Conservation (phyloP, 2,113 vertebrate genomes). For the Numida meleagris region DNA sequence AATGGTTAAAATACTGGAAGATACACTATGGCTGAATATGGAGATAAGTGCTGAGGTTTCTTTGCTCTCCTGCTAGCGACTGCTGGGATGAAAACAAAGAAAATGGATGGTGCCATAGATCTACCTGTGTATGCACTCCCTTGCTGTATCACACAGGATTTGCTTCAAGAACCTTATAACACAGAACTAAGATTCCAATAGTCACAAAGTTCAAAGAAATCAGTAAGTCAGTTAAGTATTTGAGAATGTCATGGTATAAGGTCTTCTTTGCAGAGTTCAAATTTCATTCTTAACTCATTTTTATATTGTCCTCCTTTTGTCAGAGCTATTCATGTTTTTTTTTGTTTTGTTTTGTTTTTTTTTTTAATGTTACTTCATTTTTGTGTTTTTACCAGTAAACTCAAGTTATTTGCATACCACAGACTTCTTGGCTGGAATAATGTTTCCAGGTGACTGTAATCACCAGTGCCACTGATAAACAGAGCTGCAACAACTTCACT, state of each 20-base stretch:
- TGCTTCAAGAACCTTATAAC: not conserved
- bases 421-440: not conserved
- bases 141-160: not conserved
- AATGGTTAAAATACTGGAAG: not conserved
- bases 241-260: not conserved
- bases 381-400: not conserved
- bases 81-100: not conserved
- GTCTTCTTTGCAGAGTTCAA: not conserved
- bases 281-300: not conserved
- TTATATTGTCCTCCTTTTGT: not conserved
- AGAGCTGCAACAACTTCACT: not conserved
- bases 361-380: not conserved
- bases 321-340: not conserved
- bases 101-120: not conserved
- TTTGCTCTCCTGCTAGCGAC: not conserved
- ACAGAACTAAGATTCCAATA: not conserved
- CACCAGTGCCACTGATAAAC: not conserved
- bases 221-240: not conserved
- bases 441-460: not conserved
- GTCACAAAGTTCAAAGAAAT: not conserved
- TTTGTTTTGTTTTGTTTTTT: no score
- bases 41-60: not conserved
- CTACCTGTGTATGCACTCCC: not conserved
- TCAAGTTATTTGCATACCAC: not conserved
- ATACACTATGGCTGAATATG: not conserved